Base-by-base conservation (phyloP, 2,113 vertebrate species). In the Tyrannus savana region DNA sequence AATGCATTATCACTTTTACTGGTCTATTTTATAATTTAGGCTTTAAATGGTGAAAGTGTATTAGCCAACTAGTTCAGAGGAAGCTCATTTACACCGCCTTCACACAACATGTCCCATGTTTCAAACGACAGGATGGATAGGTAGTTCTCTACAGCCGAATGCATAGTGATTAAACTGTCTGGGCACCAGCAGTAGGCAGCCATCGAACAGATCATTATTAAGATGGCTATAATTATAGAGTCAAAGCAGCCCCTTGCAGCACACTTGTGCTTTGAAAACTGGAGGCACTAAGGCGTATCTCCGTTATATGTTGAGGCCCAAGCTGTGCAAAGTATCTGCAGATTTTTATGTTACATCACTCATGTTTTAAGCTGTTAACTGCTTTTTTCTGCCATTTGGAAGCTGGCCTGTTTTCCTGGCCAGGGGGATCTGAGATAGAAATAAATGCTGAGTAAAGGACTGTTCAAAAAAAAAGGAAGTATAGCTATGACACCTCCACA, bases 191-290 rank as follows among this genome's bases (percentile, higher is more conserved):
- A 88, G 89, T 95, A 97, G 91, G 67, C 82, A 94, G 90, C 56
- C 21, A 81, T 74, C 27, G 84, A 96, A 84, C 49, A 94, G 91
- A 90, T 95, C 85, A 84, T 97, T 96, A 93, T 96, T 96, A 93
- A 89, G 76, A 95, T 86, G 89, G 35, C 72, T 96, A 39, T 96
- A 97, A 97, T 97, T 97, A 97, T 64, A 93, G 90, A 95, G 87
- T 84, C 84, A 18, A 69, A 87, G 69, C 79, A 95, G 74, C 41
- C 62, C 60, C 84, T 93, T 81, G 64, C 66, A 84, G 81, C 3
- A 19, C 81, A 55, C 72, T 97, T 97, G 97, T 98, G 97, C 98
- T 98, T 97, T 97, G 84, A 98, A 94, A 97, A 98, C 95, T 90
- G 89, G 92, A 96, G 96, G 96, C 97, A 97, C 95, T 84, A 90